phyloP scores from a whole-genome alignment of 2,797 vertebrate genomes.

The Micromesistius poutassou region DNA sequence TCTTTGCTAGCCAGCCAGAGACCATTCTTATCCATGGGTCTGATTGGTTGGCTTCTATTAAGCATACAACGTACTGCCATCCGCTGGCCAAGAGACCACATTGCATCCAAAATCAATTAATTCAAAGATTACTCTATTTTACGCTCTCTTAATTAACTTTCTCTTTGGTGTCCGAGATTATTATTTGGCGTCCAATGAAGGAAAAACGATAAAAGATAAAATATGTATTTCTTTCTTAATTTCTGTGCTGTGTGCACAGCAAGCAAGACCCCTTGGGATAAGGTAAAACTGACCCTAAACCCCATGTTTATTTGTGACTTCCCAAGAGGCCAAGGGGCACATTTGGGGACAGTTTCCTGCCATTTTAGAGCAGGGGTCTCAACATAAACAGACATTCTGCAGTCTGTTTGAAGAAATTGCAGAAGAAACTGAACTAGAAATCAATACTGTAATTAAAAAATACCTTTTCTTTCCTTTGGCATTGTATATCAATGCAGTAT shows the following conservation, averaged over 20 bases:
- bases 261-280: background rate
- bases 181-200: too few relatives aligned
- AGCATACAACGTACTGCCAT: too few relatives aligned
- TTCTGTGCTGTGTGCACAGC: background rate
- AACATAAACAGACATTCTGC: constrained; percentile 45
- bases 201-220: too few relatives aligned
- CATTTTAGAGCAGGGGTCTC: constrained; percentile 49
- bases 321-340: constrained; percentile 55
- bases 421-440: constrained; percentile 26
- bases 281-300: constrained; percentile 17
- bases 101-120: too few relatives aligned
- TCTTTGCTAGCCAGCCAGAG: too few relatives aligned
- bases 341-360: constrained; percentile 60
- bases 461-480: constrained; percentile 38
- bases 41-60: too few relatives aligned
- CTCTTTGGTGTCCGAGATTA: too few relatives aligned
- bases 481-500: constrained; percentile 30
- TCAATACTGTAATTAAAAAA: constrained; percentile 31
- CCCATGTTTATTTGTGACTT: constrained; percentile 59
- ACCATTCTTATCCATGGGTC: too few relatives aligned
- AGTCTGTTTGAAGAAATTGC: constrained; percentile 28
- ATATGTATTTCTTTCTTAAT: background rate
- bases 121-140: too few relatives aligned
- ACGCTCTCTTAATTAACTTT: too few relatives aligned
- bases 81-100: too few relatives aligned